Base-by-base conservation (phyloP, 2,113 vertebrate species). In the Lipophrys pholis region DNA sequence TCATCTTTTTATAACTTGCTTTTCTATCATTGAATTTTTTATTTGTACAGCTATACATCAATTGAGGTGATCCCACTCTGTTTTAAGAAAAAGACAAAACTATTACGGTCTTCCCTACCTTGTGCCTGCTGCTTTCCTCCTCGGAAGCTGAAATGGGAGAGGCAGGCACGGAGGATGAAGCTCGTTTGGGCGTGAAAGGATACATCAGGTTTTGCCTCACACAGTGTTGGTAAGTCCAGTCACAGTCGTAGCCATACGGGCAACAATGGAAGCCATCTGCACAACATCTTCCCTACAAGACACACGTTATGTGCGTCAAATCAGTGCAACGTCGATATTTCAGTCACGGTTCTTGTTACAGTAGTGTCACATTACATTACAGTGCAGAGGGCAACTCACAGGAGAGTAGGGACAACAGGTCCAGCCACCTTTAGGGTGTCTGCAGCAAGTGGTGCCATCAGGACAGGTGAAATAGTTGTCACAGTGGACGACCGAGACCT, bases 201-300 rank as follows among this genome's bases (percentile, higher is more conserved):
- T 91, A 50, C 8, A 10, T 72, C 49, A 89, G 36, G 21, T 45
- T 50, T 1, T 63, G 43, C 8, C 54, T 81, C 11, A 92, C 11
- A 65, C 90, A 90, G 0, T 40, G 30, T 0, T n/a, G 40, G 11
- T 79, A 90, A 7, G 85, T 82, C 12, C 11, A 2, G 62, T 92
- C 90, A 63, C 90, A 91, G 71, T 71, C 36, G 5, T 14, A 87
- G 43, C 88, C 90, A n/a, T 40, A 11, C 1, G 84, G 85, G 70
- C 93, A 93, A 15, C 90, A 93, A 55, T 87, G 88, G 41, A 17
- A 16, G 10, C 91, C 93, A 68, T 90, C 84, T 11, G 46, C n/a
- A 72, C 93, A 93, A 65, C 92, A 94, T 51, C 54, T 50, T 8
- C 62, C 90, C 93, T 93, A 40, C 6, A 53, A 36, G 10, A 9